Conservation (phyloP, 2,797 vertebrate species). For the Tapera naevia region DNA sequence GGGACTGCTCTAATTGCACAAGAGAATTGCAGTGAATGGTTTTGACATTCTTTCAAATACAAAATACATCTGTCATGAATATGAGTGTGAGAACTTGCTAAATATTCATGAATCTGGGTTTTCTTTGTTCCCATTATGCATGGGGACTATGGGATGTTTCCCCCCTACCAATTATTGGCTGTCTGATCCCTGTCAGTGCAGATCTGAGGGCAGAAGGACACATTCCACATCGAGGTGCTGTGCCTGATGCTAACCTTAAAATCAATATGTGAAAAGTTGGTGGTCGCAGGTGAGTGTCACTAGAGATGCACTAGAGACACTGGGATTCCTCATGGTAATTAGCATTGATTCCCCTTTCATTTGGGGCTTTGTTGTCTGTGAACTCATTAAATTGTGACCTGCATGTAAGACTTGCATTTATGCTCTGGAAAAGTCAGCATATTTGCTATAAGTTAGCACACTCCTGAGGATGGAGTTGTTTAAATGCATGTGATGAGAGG, state of each 20-base stretch:
- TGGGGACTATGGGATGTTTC: neutral
- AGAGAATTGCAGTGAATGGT: neutral
- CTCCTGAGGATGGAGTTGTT: slow-evolving; percentile 30
- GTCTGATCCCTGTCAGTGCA: neutral
- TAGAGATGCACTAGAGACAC: neutral
- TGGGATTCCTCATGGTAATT: neutral
- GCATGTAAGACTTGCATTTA: neutral
- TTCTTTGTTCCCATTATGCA: neutral
- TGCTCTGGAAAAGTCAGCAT: neutral
- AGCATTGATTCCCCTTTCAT: neutral
- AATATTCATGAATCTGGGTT: slow-evolving; percentile 9
- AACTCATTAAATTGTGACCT: slow-evolving; percentile 44
- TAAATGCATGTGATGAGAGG: slow-evolving; percentile 36
- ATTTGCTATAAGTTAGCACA: slow-evolving; percentile 1
- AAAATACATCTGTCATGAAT: neutral
- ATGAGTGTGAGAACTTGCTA: neutral
- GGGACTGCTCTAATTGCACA: neutral
- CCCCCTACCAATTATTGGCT: neutral
- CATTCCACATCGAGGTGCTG: neutral
- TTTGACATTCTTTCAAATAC: slow-evolving; percentile 8
- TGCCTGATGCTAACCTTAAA: neutral
- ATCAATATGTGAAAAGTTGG: neutral
- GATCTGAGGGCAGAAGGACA: neutral
- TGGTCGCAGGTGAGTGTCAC: neutral
- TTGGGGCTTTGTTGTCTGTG: neutral